These are phyloP conservation scores for Parambassis ranga DNA, from an alignment of 2,797 vertebrate species.

Conservation along the genomic window DNA sequence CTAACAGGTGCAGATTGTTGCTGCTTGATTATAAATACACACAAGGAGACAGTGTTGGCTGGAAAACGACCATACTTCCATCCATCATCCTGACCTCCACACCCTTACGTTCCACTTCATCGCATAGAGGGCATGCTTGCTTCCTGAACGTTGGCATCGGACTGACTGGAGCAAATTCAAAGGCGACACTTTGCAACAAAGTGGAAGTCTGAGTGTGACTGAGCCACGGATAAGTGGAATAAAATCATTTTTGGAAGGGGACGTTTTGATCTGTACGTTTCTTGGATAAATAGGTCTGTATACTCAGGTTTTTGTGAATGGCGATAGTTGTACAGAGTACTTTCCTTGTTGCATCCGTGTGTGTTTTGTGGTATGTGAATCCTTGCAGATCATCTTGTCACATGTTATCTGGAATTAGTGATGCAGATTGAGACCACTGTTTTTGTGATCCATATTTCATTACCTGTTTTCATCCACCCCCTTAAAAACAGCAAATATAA, in stretches of 20 bases:
- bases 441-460: no score
- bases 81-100: background rate
- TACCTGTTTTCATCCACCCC: no score
- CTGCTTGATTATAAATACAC: background rate
- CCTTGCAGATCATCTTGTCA: background rate
- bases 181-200: no score
- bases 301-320: slow-evolving; percentile 31
- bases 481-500: no score
- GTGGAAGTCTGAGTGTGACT: no score
- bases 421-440: no score
- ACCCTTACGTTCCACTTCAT: background rate
- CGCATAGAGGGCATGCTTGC: background rate
- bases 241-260: no score
- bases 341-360: background rate
- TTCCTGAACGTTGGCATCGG: background rate
- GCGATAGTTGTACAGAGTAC: background rate
- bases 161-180: background rate
- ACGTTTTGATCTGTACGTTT: no score
- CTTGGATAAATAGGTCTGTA: slow-evolving; percentile 1
- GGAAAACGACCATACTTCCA: no score
- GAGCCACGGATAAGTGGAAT: no score
- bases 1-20: background rate
- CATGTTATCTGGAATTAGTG: background rate
- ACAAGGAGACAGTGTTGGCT: background rate
- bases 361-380: background rate